Base-by-base conservation (phyloP, 2,797 vertebrate species). In the Paramormyrops hopkinsi region DNA sequence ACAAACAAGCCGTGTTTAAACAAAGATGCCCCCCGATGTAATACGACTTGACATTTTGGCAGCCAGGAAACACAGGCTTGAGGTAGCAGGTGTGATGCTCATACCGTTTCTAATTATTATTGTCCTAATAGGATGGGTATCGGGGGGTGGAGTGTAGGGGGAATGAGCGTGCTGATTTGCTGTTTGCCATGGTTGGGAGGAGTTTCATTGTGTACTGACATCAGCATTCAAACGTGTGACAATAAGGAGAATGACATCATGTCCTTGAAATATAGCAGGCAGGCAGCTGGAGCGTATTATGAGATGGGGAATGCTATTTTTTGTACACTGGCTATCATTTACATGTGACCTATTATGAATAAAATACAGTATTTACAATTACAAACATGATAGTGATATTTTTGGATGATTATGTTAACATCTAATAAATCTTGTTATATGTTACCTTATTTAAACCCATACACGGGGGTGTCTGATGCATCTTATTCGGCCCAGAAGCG, bases 171-270 rank as follows among this genome's bases (percentile, higher is more conserved):
- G 79, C 44, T 83, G 44, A 83, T 83, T 83, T 22, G 79, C 79
- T 46, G 46, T 4, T 25, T 83, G 46, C 19, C 79, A 25, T 8
- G n/a, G 85, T 41, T 86, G 50, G 25, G 50, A 54, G 79, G 51
- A 22, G 48, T 56, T 86, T 51, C 62, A 54, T n/a, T 37, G 22
- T 29, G 48, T 54, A 54, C 25, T 53, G 50, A 86, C 50, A 53
- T 86, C 85, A 86, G 51, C 50, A 33, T 86, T 86, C 51, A 33
- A 33, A 86, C 51, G 29, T 53, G 46, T 50, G 85, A 86, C 29
- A 86, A 54, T 33, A 54, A 86, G 51, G 51, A 56, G 85, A 86
- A 54, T 86, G 50, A 53, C 50, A 54, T 86, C 50, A 54, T 86
- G 50, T 54, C 25, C 25, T 86, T 86, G 85, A 86, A 86, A 48